Percentiles rank a stretch among this genome's conserved stretches.
phyloP scores from a whole-genome alignment of 2,797 vertebrate species.

The Falco novaeseelandiae region DNA sequence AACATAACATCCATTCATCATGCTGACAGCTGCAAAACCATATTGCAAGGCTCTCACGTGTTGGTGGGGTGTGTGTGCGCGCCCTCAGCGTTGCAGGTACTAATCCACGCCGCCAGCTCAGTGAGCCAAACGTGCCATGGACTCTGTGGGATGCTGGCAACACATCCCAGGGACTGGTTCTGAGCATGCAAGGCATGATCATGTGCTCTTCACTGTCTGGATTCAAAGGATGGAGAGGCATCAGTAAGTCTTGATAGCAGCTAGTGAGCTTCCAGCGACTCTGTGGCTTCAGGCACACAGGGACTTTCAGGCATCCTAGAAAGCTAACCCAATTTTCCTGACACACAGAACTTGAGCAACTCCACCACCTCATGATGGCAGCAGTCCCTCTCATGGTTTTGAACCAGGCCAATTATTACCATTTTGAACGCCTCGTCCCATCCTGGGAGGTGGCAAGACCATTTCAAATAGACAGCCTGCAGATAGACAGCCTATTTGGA shows the following conservation, averaged over 20 bases:
- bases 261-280: neutral
- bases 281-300: neutral
- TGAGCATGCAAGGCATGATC: neutral
- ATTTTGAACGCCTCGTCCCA: accelerated
- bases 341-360: neutral
- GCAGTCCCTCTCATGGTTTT: neutral
- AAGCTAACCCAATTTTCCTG: neutral
- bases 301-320: neutral
- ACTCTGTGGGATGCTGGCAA: neutral
- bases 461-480: neutral
- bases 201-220: neutral
- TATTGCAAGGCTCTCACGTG: neutral
- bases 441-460: neutral
- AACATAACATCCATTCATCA: slow-evolving; percentile 59
- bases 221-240: neutral
- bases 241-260: neutral
- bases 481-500: neutral
- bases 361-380: neutral
- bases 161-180: neutral
- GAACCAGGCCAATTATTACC: accelerated
- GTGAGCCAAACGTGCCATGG: neutral
- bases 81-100: neutral
- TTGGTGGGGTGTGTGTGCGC: neutral
- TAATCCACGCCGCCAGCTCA: neutral
- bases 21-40: slow-evolving; percentile 56